Conservation (phyloP, 2,113 vertebrate species). For the Castor canadensis region DNA sequence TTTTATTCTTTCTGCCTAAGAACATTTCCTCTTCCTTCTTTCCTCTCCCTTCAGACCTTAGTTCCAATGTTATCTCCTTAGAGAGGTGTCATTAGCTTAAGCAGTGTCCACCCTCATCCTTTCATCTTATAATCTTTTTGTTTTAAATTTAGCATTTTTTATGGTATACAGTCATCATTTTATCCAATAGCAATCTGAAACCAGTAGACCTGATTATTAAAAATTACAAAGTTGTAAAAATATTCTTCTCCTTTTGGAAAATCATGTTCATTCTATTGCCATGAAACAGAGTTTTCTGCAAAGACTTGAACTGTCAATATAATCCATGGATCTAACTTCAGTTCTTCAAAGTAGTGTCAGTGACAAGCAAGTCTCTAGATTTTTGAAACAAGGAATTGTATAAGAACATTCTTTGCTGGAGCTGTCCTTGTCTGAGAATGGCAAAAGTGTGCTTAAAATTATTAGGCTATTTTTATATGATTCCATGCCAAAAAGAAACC, state of each 20-base stretch:
- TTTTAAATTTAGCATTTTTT: constrained; percentile 39
- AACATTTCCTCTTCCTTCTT: not conserved
- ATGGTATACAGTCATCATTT: constrained; percentile 86
- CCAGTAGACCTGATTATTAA: constrained; percentile 89
- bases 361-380: constrained; percentile 81
- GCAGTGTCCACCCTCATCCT: not conserved
- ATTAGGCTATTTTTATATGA: constrained; percentile 82
- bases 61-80: not conserved
- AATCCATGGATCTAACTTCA: constrained; percentile 82
- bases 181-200: constrained; percentile 86
- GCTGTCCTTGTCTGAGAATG: constrained; percentile 83
- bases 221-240: constrained; percentile 89
- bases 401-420: constrained; percentile 81
- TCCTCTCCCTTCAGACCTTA: not conserved
- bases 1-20: constrained; percentile 12
- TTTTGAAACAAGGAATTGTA: constrained; percentile 86
- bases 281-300: constrained; percentile 89
- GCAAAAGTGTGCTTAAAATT: constrained; percentile 86
- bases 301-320: constrained; percentile 90
- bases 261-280: constrained; percentile 85
- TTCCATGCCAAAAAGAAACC: constrained; percentile 86
- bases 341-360: constrained; percentile 84
- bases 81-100: not conserved
- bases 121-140: not conserved
- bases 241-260: constrained; percentile 87